These are phyloP conservation scores for Drosophila rufa DNA, from an alignment of 1,140 invertebrate genomes.

Conservation along the genomic window DNA sequence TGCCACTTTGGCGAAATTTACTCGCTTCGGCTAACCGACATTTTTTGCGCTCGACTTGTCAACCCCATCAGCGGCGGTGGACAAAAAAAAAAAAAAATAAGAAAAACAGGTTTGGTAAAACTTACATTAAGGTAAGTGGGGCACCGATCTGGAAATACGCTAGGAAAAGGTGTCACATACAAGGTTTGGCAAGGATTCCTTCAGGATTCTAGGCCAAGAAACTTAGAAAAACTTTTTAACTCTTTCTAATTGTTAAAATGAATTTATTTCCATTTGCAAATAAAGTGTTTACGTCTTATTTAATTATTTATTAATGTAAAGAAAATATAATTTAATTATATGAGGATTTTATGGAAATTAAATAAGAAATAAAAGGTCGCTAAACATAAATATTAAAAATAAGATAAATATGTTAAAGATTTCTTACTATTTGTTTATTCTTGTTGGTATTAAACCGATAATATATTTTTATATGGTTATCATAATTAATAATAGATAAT, in stretches of 20 bases:
- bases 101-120: constrained; percentile 13
- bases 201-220: not conserved
- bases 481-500: not conserved
- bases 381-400: not conserved
- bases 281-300: too few species aligned
- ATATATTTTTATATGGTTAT: not conserved
- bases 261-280: too few species aligned
- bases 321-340: too few species aligned
- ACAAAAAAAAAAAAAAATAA: constrained; percentile 36
- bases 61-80: constrained; percentile 51
- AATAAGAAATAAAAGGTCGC: too few species aligned
- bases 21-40: constrained; percentile 64
- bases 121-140: constrained; percentile 11
- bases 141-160: constrained; percentile 19
- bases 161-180: not conserved
- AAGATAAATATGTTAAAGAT: not conserved
- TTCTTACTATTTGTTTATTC: not conserved
- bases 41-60: constrained; percentile 74
- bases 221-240: not conserved
- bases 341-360: not conserved
- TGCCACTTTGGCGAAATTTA: constrained; percentile 47
- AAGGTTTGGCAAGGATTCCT: not conserved
- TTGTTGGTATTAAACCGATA: too few species aligned
- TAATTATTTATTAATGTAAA: too few species aligned
- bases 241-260: too few species aligned